phyloP scores from a whole-genome alignment of 2,888 invertebrate genomes.

The Torymus texanus region DNA sequence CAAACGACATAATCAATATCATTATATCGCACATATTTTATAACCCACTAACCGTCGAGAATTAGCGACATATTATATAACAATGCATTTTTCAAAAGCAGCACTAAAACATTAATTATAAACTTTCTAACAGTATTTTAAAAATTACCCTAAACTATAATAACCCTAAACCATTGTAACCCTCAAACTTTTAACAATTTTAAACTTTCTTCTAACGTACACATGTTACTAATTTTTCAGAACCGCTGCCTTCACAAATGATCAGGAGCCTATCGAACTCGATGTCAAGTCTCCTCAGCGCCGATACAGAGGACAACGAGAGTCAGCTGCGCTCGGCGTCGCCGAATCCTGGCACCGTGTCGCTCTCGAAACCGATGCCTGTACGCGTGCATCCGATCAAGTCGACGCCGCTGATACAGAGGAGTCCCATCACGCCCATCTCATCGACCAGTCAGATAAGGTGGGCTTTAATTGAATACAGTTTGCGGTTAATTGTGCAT shows the following conservation, averaged over 20 bases:
- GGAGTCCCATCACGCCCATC: constrained; percentile 69
- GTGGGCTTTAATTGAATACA: not conserved
- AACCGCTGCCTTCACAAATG: constrained; percentile 73
- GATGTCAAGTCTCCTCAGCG: constrained; percentile 67
- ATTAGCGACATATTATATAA: not conserved
- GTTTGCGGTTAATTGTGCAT: too few relatives aligned
- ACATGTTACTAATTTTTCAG: constrained; percentile 32
- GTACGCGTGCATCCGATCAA: constrained; percentile 72
- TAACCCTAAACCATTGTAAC: too few relatives aligned
- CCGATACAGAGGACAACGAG: constrained; percentile 65
- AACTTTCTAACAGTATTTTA: too few relatives aligned
- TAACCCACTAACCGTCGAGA: not conserved
- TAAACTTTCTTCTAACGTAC: too few relatives aligned
- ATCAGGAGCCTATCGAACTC: constrained; percentile 72
- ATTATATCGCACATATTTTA: not conserved
- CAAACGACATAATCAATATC: too few relatives aligned
- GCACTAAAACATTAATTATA: too few relatives aligned
- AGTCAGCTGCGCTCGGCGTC: constrained; percentile 63
- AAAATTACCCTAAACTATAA: too few relatives aligned
- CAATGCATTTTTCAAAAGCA: not conserved
- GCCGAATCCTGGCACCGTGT: constrained; percentile 62
- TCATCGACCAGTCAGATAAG: constrained; percentile 71
- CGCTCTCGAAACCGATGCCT: constrained; percentile 69
- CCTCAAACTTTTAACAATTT: too few relatives aligned
- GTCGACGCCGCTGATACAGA: constrained; percentile 71